These are phyloP conservation scores for Hirtodrosophila confusa DNA, from an alignment of 2,888 invertebrate genomes.

Conservation along the genomic window DNA sequence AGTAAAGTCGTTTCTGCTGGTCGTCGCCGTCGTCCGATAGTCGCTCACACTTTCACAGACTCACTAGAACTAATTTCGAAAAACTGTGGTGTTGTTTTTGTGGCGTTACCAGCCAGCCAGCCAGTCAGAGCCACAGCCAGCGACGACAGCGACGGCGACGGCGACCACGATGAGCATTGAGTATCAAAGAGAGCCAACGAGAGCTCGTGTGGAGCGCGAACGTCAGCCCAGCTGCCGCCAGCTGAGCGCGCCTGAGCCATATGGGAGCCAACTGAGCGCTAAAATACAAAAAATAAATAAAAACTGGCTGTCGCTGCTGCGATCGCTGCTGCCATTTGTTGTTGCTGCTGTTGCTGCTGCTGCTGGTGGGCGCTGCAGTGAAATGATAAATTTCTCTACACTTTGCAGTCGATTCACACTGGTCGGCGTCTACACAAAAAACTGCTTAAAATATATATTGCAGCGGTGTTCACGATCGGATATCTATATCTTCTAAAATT, in stretches of 20 bases:
- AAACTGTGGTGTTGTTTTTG: conserved; percentile 81
- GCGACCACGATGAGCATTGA: conserved; percentile 17
- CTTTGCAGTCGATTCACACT: conserved; percentile 61
- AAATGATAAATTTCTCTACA: conserved; percentile 82
- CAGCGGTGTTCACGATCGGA: too few species aligned
- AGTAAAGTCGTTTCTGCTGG: conserved; percentile 49
- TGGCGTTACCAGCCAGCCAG: conserved; percentile 60
- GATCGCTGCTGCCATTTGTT: conserved; percentile 41
- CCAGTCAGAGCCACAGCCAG: conserved; percentile 31
- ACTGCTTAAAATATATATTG: neutral
- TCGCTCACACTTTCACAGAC: conserved; percentile 83
- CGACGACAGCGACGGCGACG: conserved; percentile 25
- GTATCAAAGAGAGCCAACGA: conserved; percentile 48
- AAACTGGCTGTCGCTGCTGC: conserved; percentile 44
- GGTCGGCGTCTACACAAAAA: conserved; percentile 9
- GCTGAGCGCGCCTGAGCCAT: conserved; percentile 56
- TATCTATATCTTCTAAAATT: too few species aligned
- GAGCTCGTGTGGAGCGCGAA: conserved; percentile 43
- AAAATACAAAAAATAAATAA: conserved; percentile 40
- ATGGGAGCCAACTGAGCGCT: conserved; percentile 55
- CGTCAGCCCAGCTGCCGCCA: conserved; percentile 35
- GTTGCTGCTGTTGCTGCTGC: conserved; percentile 27
- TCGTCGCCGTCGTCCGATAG: conserved; percentile 60
- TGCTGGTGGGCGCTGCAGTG: conserved; percentile 60
- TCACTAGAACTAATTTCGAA: conserved; percentile 82